Base-by-base conservation (phyloP, 2,888 invertebrate genomes). In the Aleiodes leptofemur region DNA sequence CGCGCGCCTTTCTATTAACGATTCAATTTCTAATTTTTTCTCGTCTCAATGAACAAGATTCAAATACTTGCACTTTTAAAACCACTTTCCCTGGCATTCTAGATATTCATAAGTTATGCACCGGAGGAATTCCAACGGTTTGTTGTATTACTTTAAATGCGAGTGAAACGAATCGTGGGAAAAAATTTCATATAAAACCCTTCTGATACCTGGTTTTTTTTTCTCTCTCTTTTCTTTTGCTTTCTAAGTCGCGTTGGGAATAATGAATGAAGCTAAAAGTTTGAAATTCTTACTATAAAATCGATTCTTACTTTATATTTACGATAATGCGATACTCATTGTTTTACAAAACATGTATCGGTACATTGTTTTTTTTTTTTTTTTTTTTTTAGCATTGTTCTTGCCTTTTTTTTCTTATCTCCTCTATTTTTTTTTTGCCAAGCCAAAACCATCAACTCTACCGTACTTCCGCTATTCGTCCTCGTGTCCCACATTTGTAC, bases 81-180 rank as follows among this genome's bases (percentile, higher is more conserved):
- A 64, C 48, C 9, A 64, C 64, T 64, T 64, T 64, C 64, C 11
- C 48, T 64, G 16, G 38, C 64, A 64, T 48, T 48, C 64, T 38
- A 64, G 48, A 71, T 57, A 53, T 64, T 31, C 64, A 34, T 29
- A 50, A 8, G 29, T 29, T 51, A 14, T 68, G 50, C 11, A 13
- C 13, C 23, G 5, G 5, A 2, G 29, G 68, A 14, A 68, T 68
- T 68, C 9, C 31, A 23, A 68, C 13, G 13, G 23, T 50, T 31
- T 29, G 50, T 50, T 66, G 50, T 66, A 8, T 50, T 48, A 7
- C 23, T 50, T 64, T 23, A 59, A 59, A 56, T 71, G 64, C 5
- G 53, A 23, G 71, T 57, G 71, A 75, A 75, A 68, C 66, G 70
- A 68, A 50, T 31, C 71, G 70, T 75, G 57, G 50, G 66, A 75